These are phyloP conservation scores for Onchidella celtica DNA, from an alignment of 2,888 invertebrate genomes.

Conservation along the genomic window DNA sequence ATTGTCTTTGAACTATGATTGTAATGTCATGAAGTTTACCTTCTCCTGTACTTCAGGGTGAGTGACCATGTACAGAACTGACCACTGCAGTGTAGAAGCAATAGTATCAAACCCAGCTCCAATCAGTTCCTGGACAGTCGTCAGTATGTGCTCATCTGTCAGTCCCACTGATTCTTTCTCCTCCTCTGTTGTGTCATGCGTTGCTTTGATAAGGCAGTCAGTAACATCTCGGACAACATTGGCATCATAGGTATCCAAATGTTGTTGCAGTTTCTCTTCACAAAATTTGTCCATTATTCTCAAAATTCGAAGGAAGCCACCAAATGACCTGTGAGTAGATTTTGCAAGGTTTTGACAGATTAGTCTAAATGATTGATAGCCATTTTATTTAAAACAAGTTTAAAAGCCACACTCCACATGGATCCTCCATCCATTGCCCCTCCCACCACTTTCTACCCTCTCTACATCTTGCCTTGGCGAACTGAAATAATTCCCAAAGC, in stretches of 20 bases:
- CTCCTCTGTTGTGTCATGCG: conserved; percentile 59
- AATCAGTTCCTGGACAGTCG: conserved; percentile 72
- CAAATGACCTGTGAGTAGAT: conserved; percentile 57
- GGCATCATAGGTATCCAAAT: conserved; percentile 65
- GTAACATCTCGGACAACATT: conserved; percentile 69
- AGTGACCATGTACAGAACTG: conserved; percentile 68
- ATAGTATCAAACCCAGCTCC: conserved; percentile 76
- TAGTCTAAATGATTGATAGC: too few species aligned
- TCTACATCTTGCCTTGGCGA: too few species aligned
- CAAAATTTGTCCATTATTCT: conserved; percentile 69
- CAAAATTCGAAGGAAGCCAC: conserved; percentile 62
- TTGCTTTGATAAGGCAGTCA: conserved; percentile 70
- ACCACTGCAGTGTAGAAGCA: conserved; percentile 71
- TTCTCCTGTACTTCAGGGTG: conserved; percentile 67
- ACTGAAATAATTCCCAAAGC: too few species aligned
- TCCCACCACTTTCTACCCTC: too few species aligned
- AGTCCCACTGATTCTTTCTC: conserved; percentile 65
- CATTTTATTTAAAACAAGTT: too few species aligned
- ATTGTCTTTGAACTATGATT: too few species aligned
- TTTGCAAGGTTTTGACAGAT: too few species aligned
- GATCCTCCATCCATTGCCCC: too few species aligned
- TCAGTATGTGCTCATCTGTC: conserved; percentile 69
- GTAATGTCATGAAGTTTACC: too few species aligned
- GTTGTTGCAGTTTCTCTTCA: conserved; percentile 66
- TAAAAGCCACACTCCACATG: too few species aligned